phyloP scores from a whole-genome alignment of 2,888 invertebrate species.

The Eupithecia dodoneata region DNA sequence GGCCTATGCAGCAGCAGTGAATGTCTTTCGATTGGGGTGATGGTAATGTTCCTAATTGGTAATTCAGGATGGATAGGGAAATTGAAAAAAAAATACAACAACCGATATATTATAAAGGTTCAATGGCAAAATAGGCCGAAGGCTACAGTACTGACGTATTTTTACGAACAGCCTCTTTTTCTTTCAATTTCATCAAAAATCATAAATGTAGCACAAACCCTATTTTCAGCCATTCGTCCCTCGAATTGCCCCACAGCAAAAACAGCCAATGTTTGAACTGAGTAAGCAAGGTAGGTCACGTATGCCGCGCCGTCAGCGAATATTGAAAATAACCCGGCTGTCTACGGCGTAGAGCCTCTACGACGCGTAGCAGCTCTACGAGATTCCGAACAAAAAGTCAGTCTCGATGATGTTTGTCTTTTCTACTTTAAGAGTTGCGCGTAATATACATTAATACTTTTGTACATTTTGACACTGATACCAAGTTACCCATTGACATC shows the following conservation, averaged over 20 bases:
- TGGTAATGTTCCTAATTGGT: neutral
- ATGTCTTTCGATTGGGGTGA: neutral
- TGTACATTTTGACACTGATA: too few species aligned
- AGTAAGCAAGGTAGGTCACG: conserved; percentile 7
- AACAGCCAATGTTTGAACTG: conserved; percentile 8
- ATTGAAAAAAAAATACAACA: neutral
- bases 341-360: conserved; percentile 12
- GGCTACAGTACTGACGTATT: neutral
- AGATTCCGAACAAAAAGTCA: neutral
- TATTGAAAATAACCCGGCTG: neutral
- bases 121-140: neutral
- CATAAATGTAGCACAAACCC: neutral
- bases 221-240: neutral
- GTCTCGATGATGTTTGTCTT: too few species aligned
- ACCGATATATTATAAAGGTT: neutral
- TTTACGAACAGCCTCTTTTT: neutral
- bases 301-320: neutral
- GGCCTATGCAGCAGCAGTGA: too few species aligned
- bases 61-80: neutral
- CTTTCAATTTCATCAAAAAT: neutral
- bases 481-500: too few species aligned
- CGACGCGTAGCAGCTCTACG: conserved; percentile 6
- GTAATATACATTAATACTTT: too few species aligned
- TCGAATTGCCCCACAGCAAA: neutral
- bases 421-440: too few species aligned